Base-by-base conservation (phyloP, 2,888 invertebrate genomes). In the Caenorhabditis parvicauda region DNA sequence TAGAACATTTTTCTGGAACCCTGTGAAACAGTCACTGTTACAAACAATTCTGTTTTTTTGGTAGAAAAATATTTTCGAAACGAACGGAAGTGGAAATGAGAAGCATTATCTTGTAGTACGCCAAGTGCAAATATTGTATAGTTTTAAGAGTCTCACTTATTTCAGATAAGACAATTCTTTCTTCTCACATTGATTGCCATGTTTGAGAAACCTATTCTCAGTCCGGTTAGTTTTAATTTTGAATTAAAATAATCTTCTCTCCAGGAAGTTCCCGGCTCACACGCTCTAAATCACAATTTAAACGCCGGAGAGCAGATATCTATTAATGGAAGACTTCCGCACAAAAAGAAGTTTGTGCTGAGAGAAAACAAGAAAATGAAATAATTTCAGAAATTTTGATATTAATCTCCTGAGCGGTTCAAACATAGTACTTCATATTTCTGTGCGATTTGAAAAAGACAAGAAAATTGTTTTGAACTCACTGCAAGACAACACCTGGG, bases 361-460 rank as follows among this genome's bases (percentile, higher is more conserved):
- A 32, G n/a, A 9, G n/a, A 12, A 14, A 22, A 38, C 17, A 7
- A 29, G 3, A 37, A 22, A n/a, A 19, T 28, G 32, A 35, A 9
- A 42, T 35, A n/a, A 48, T 4, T 41, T 22, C 44, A n/a, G 35
- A n/a, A n/a, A 32, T n/a, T 32, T 32, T 32, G 9, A 9, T 24
- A 47, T 61, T 43, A 61, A 61, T 45, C 44, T 61, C 37, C 9
- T 61, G 38, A 38, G 54, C 28, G 61, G 61, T 38, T 53, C 44
- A 37, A 51, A 61, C 46, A 54, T 57, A 17, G 57, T 55, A 21
- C 57, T 61, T 29, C 61, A 61, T 44, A 28, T 49, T 45, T 57
- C 49, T 35, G 56, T 61, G 47, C 32, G 61, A 57, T 61, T 44
- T 42, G 61, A 61, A 22, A 61, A 57, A 44, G 44, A 44, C 29